Conservation (phyloP, 2,797 vertebrate genomes). For the Odontamblyopus rebecca region DNA sequence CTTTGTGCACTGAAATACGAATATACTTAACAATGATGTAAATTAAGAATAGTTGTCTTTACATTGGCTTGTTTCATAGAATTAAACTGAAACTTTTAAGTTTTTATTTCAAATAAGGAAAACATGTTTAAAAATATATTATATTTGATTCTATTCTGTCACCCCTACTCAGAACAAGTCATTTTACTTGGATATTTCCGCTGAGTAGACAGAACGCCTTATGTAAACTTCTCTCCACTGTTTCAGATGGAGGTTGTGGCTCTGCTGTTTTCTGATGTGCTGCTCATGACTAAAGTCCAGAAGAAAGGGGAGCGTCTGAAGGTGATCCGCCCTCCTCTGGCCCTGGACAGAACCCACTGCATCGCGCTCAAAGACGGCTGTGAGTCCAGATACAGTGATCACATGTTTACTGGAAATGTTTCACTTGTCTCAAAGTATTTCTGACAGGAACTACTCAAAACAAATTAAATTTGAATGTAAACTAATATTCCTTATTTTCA, state of each 20-base stretch:
- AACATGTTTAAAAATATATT: too few species aligned
- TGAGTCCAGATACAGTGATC: constrained; percentile 60
- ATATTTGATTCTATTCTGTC: too few species aligned
- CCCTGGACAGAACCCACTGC: constrained; percentile 80
- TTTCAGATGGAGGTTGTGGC: constrained; percentile 80
- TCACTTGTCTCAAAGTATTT: neutral
- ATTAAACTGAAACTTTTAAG: too few species aligned
- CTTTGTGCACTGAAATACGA: neutral
- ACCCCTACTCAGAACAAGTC: too few species aligned
- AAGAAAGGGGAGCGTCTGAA: constrained; percentile 82
- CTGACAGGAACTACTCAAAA: neutral
- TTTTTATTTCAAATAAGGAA: too few species aligned
- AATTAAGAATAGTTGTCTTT: too few species aligned
- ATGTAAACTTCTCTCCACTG: neutral
- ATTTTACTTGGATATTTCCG: too few species aligned
- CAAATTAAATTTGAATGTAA: neutral
- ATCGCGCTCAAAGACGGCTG: constrained; percentile 78
- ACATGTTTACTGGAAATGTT: too few species aligned
- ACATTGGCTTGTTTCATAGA: too few species aligned
- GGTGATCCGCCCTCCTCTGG: constrained; percentile 82
- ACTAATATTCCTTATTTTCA: neutral
- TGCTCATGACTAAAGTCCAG: constrained; percentile 83
- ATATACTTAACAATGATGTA: neutral
- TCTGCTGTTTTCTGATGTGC: constrained; percentile 85
- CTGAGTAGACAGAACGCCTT: too few species aligned